These are phyloP conservation scores for Acomys russatus DNA, from an alignment of 2,797 vertebrate genomes.

Conservation along the genomic window DNA sequence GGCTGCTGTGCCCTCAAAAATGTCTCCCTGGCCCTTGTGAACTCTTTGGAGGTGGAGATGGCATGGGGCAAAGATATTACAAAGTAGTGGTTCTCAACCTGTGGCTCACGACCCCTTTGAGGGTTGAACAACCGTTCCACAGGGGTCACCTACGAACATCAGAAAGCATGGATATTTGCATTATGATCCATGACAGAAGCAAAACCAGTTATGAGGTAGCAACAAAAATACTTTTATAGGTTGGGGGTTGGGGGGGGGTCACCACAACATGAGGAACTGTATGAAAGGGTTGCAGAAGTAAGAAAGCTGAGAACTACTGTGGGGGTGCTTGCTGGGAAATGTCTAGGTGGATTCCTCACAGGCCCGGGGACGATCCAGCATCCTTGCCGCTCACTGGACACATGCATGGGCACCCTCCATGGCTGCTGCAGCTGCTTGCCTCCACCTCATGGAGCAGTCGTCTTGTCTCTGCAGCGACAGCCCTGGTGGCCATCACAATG, in stretches of 20 bases:
- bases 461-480: slow-evolving; percentile 17
- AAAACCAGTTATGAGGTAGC: not conserved
- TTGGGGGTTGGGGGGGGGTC: not conserved
- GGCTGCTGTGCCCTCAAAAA: not conserved
- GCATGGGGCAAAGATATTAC: not conserved
- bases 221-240: not conserved
- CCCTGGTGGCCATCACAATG: not conserved
- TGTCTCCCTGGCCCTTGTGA: not conserved
- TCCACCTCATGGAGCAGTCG: not conserved
- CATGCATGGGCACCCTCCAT: not conserved
- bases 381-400: not conserved
- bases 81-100: not conserved
- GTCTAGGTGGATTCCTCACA: not conserved
- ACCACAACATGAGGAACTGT: not conserved
- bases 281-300: not conserved
- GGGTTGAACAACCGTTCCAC: not conserved
- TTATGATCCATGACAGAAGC: not conserved
- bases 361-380: not conserved
- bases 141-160: not conserved
- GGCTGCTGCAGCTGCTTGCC: not conserved
- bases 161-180: not conserved
- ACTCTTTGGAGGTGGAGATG: not conserved
- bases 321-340: not conserved
- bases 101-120: too few relatives aligned
- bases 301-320: too few relatives aligned